A percentile compares a stretch with the other conserved stretches of the same genome.
These are phyloP conservation scores for Ophthalmolycus amberensis DNA, from an alignment of 2,113 vertebrate genomes.

Conservation along the genomic window DNA sequence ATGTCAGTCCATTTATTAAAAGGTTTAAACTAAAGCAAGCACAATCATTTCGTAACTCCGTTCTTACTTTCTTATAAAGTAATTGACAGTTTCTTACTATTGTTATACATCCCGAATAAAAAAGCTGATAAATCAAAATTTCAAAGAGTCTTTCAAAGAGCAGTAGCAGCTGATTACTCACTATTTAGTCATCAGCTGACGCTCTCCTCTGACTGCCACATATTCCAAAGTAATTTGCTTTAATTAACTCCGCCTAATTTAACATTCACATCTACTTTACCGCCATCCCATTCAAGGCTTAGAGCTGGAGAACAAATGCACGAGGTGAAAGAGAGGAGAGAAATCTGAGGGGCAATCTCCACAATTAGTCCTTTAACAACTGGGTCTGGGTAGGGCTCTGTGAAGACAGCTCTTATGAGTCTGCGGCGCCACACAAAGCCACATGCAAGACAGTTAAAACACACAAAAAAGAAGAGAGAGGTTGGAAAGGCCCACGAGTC, in stretches of 20 bases:
- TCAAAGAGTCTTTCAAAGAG: constrained; percentile 55
- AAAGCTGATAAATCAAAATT: constrained; percentile 50
- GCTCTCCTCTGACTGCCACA: constrained; percentile 90
- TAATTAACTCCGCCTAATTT: constrained; percentile 97
- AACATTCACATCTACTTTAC: constrained; percentile 92
- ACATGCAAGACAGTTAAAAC: constrained; percentile 86
- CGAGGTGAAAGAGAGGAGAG: constrained; percentile 81
- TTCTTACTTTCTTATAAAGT: constrained; percentile 16
- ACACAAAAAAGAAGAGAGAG: constrained; percentile 38
- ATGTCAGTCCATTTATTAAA: constrained; percentile 10
- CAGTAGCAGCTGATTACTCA: constrained; percentile 86
- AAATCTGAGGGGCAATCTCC: constrained; percentile 89
- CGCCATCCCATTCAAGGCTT: constrained; percentile 93
- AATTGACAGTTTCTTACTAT: constrained; percentile 22
- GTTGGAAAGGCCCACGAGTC: constrained; percentile 82
- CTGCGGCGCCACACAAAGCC: constrained; percentile 89
- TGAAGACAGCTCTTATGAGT: constrained; percentile 90
- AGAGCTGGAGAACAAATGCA: constrained; percentile 89
- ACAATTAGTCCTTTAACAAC: constrained; percentile 96
- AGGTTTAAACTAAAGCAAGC: constrained; percentile 9
- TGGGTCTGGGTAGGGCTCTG: constrained; percentile 89
- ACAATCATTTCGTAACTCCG: constrained; percentile 10
- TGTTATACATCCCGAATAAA: constrained; percentile 25
- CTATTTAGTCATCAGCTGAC: constrained; percentile 90
- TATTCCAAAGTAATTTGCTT: constrained; percentile 96